phyloP scores from a whole-genome alignment of 1,140 invertebrate genomes.

The Drosophila elegans region DNA sequence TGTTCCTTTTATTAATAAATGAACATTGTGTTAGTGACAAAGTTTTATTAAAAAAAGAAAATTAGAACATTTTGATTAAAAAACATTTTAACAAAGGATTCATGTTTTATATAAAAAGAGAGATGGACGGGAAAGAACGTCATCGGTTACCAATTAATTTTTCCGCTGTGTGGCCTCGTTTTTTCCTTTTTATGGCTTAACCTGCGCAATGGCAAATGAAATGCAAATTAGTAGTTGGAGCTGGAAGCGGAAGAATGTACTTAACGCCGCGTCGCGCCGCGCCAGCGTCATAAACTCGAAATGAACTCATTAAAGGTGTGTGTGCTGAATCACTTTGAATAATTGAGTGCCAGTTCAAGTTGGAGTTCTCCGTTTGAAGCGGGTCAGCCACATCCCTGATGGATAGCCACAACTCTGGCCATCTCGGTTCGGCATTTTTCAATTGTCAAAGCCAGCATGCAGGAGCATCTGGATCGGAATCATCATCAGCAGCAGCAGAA shows the following conservation, averaged over 20 bases:
- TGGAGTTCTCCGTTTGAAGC: slow-evolving; percentile 15
- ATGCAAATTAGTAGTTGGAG: slow-evolving; percentile 49
- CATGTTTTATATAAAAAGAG: background rate
- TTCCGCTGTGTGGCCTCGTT: slow-evolving; percentile 6
- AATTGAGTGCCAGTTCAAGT: slow-evolving; percentile 48
- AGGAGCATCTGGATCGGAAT: slow-evolving; percentile 21
- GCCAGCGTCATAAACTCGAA: slow-evolving; percentile 42
- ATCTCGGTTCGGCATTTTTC: slow-evolving; percentile 49
- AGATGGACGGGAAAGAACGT: too few species aligned
- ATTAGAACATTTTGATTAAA: too few species aligned
- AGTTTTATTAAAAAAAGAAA: too few species aligned
- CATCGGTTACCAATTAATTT: background rate
- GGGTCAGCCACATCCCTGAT: slow-evolving; percentile 10
- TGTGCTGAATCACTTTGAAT: slow-evolving; percentile 64
- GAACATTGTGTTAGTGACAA: too few species aligned
- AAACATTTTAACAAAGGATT: too few species aligned
- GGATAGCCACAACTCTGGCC: slow-evolving; percentile 17
- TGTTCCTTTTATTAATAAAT: too few species aligned
- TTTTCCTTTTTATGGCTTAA: slow-evolving; percentile 26
- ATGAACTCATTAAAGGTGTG: slow-evolving; percentile 52
- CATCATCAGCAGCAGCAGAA: slow-evolving; percentile 17
- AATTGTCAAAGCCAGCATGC: slow-evolving; percentile 59
- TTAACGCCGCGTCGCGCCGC: slow-evolving; percentile 22
- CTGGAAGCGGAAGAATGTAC: slow-evolving; percentile 39
- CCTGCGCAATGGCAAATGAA: slow-evolving; percentile 53